Conservation (phyloP, 2,797 vertebrate genomes). For the Todus mexicanus region DNA sequence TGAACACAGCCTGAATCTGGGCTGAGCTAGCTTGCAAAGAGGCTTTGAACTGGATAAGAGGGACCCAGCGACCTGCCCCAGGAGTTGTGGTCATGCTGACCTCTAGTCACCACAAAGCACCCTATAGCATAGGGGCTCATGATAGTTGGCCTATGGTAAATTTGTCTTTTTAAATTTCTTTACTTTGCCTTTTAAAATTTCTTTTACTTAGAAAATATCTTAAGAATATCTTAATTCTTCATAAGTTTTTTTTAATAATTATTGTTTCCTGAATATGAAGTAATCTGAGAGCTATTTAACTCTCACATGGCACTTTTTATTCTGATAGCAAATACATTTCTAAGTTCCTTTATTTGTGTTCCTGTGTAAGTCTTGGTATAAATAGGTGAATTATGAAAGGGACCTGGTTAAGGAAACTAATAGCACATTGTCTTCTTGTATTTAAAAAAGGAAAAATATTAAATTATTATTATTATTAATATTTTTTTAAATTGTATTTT, state of each 20-base stretch:
- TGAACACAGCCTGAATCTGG: background rate
- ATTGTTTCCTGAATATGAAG: fast-evolving
- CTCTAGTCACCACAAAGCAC: background rate
- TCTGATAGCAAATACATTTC: background rate
- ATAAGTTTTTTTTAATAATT: fast-evolving
- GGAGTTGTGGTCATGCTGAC: background rate
- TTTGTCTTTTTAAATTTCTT: background rate
- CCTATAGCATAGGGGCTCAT: background rate
- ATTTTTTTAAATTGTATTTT: background rate
- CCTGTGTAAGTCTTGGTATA: background rate
- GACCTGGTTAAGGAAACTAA: background rate
- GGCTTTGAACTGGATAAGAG: background rate
- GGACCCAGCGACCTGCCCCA: background rate
- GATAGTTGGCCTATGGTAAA: background rate
- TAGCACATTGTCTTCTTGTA: background rate
- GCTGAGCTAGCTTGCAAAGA: background rate
- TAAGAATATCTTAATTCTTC: background rate
- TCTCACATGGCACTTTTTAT: background rate
- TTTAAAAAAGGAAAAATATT: background rate
- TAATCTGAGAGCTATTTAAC: background rate
- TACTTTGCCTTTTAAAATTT: background rate
- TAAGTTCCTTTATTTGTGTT: background rate
- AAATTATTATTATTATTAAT: too few relatives aligned
- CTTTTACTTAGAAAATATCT: background rate
- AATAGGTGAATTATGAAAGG: background rate